Evolutionary conservation across 2,113 vertebrate species (phyloP).

Genomic region (Sula dactylatra): DNA sequence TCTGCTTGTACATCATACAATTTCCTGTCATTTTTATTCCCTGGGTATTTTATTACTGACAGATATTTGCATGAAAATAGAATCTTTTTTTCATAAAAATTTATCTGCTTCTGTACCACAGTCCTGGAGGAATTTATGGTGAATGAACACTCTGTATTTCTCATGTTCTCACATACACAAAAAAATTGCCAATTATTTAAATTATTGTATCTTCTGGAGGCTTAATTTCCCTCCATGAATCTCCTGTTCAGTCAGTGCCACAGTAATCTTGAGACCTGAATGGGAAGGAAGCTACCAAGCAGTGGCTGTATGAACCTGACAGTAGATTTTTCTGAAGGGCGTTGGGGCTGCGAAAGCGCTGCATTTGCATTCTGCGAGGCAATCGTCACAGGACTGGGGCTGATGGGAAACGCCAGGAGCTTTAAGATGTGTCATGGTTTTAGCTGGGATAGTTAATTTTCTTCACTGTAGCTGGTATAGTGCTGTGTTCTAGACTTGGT

Average conservation of each 20-base stretch:
- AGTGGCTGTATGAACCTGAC: neutral
- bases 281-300: neutral
- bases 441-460: no score
- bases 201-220: conserved; percentile 61
- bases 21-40: conserved; percentile 58
- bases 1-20: conserved; percentile 54
- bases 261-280: neutral
- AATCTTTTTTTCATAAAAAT: conserved; percentile 67
- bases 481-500: no score
- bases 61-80: conserved; percentile 73
- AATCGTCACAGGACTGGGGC: neutral
- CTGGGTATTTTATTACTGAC: conserved; percentile 58
- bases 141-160: conserved; percentile 49
- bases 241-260: conserved; percentile 37
- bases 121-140: conserved; percentile 51
- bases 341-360: neutral
- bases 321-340: neutral
- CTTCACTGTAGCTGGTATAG: no score
- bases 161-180: conserved; percentile 41
- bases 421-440: no score
- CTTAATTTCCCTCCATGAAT: conserved; percentile 53
- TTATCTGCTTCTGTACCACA: conserved; percentile 9
- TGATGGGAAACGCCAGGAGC: neutral
- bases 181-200: conserved; percentile 55
- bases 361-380: neutral